Conservation (phyloP, 1,140 invertebrate genomes). For the Brevipalpus yothersi region DNA sequence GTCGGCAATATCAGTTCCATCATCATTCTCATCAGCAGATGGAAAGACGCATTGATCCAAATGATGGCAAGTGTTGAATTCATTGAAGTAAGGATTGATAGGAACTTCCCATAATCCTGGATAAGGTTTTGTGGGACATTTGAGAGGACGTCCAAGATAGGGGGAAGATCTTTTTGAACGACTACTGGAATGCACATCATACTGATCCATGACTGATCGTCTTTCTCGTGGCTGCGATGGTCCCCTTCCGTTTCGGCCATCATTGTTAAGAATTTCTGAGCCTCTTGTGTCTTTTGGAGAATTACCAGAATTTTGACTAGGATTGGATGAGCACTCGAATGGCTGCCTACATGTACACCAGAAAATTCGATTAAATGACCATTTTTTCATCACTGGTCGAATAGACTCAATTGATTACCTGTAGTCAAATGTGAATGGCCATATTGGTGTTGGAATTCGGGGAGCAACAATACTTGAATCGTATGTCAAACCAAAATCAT, state of each 20-base stretch:
- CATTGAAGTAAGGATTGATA: constrained; percentile 66
- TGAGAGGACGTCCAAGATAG: constrained; percentile 18
- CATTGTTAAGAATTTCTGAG: neutral
- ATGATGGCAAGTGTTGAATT: constrained; percentile 73
- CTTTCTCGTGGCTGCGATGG: neutral
- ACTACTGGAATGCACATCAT: neutral
- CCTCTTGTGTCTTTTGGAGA: neutral
- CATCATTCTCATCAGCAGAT: constrained; percentile 26
- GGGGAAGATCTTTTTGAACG: constrained; percentile 1
- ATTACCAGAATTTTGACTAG: neutral
- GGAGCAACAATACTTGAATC: constrained; percentile 70
- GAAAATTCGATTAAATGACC: no score
- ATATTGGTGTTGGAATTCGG: constrained; percentile 52
- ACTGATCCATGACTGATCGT: neutral
- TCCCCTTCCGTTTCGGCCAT: neutral
- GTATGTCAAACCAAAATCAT: constrained; percentile 67
- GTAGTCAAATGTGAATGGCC: constrained; percentile 80
- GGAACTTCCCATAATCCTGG: constrained; percentile 85
- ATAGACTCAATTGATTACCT: constrained; percentile 46
- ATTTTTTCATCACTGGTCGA: no score
- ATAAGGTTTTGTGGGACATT: constrained; percentile 68
- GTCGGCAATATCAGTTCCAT: constrained; percentile 57
- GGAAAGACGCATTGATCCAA: constrained; percentile 77
- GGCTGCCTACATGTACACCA: neutral
- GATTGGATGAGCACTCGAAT: constrained; percentile 6